Evolutionary conservation across 2,113 vertebrate species (phyloP), one percentile per base, ranked within the genome.

Genomic region (Psephotus haematonotus): DNA sequence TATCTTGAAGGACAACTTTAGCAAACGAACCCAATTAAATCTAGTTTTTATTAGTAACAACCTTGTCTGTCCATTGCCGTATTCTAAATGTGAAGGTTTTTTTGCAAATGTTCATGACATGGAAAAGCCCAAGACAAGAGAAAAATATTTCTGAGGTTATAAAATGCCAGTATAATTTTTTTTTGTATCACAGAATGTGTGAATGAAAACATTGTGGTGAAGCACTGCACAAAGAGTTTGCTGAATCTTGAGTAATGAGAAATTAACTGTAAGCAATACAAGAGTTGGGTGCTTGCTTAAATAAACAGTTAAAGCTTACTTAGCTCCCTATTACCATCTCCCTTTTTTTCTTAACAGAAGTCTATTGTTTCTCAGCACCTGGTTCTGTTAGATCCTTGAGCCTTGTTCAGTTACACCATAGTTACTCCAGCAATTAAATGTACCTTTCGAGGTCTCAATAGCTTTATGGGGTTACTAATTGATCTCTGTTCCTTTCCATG

Each of bases 1-100:
- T 97, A 97, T 88, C 95, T 53, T 77, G 95, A 91, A 93, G 93
- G 89, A 90, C 82, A 97, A 93, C 70, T 84, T 94, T 57, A 96
- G 89, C 44, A 96, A 94, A 96, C 91, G 20, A 69, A 83, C 65
- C 95, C 91, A 96, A 69, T 94, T 97, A 86, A 86, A 86, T 50
- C 43, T 49, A 87, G 23, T 92, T 97, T 97, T 96, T 95, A 93
- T 91, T 80, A 88, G 8, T 74, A 85, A 43, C 65, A 95, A 90
- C 55, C 62, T 94, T 91, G 62, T 13, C 72, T 95, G 91, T 16
- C 35, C 78, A 95, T 49, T 72, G 29, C 10, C 33, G 41, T 85
- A 95, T 96, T 68, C 76, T 95, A 78, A 53, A 93, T 75, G 24
- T 35, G n/a, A 89, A 90, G 35, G 11, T 59, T 90, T 91, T 31